Evolutionary conservation across 2,113 vertebrate species (phyloP), one percentile per base, ranked within the genome.

Genomic region (Calcarius ornatus): DNA sequence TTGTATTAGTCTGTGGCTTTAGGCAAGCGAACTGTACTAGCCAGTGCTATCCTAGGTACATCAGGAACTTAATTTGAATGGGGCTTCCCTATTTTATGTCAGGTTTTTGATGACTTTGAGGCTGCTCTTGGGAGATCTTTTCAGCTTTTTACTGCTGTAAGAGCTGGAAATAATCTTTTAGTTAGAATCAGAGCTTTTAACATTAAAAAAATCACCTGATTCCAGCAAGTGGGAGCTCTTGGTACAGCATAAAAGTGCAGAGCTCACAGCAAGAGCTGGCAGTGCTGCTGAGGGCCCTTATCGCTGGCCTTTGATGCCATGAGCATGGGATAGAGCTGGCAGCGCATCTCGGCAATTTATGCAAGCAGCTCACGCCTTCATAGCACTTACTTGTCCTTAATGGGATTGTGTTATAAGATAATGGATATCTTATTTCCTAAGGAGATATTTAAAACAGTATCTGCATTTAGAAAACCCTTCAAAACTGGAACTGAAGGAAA

Each of bases 181-280:
- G 89, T 60, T 86, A 53, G 69, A 95, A 88, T 56, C 31, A 43
- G 86, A 94, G 76, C 72, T 94, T 94, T 81, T 84, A 71, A 88
- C 71, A 78, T 63, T 57, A 95, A 88, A 91, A 84, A 79, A 69
- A 77, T 65, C 83, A 82, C 65, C 82, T n/a, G 51, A 88, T 90
- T 95, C 60, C 47, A 75, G 82, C 50, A 90, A 94, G 75, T 77
- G 47, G 68, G 56, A 93, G 60, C 47, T 95, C 60, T 88, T 3
- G 4, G 60, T 90, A 70, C 20, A 81, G 61, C 56, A 75, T 71
- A 56, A 81, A 85, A 93, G 64, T 43, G 64, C 48, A 42, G 64
- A 73, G 43, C 66, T 90, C 61, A 30, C 76, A 51, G 76, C 43
- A 35, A 83, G 81, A 72, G 11, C 40, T 19, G n/a, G 38, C 51